A percentile compares a stretch with the other conserved stretches of the same genome.
phyloP scores from a whole-genome alignment of 2,113 vertebrate species.

The Thalassarche chlororhynchos region DNA sequence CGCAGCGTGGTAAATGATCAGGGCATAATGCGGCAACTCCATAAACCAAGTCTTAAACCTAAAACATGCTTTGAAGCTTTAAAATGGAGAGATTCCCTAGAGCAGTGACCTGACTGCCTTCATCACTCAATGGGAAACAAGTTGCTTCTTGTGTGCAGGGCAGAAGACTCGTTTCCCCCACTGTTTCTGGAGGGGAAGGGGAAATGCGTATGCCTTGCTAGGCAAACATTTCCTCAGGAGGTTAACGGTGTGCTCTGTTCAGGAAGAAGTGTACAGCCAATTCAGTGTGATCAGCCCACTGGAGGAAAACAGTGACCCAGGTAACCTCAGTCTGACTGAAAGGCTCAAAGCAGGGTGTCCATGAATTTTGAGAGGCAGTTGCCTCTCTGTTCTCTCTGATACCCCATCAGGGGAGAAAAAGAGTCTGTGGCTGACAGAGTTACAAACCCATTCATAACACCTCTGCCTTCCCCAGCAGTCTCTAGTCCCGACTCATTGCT shows the following conservation, averaged over 20 bases:
- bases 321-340: not conserved
- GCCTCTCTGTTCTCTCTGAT: not conserved
- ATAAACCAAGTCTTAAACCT: not conserved
- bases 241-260: not conserved
- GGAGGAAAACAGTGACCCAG: not conserved
- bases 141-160: not conserved
- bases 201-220: not conserved
- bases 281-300: not conserved
- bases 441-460: not conserved
- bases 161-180: not conserved
- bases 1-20: not conserved
- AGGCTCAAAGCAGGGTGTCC: not conserved
- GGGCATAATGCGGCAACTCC: not conserved
- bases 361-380: fast-evolving
- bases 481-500: fast-evolving
- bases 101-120: not conserved
- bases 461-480: not conserved
- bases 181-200: not conserved
- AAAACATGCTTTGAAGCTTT: not conserved
- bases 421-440: not conserved
- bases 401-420: not conserved
- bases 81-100: not conserved
- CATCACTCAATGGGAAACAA: not conserved
- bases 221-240: not conserved
- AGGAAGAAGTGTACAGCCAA: not conserved